Percentiles rank a stretch among this genome's conserved stretches.
phyloP scores from a whole-genome alignment of 2,113 vertebrate species.

The Conger conger region DNA sequence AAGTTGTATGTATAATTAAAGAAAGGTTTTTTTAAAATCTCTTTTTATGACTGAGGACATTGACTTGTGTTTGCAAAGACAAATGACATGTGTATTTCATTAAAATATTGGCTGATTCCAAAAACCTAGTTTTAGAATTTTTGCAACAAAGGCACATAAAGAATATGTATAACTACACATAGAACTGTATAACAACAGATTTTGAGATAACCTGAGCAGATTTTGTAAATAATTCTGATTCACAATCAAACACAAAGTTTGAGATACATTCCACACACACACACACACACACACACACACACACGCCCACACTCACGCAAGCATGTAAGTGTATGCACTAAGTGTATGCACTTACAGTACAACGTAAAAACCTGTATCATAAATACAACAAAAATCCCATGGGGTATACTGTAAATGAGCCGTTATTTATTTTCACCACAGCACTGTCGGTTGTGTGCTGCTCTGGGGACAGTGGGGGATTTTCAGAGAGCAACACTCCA shows the following conservation, averaged over 20 bases:
- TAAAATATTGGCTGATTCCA: neutral
- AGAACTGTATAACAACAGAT: neutral
- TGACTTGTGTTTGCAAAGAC: no score
- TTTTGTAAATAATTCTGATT: neutral
- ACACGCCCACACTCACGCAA: neutral
- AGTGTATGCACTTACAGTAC: neutral
- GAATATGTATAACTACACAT: neutral
- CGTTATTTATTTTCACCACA: neutral
- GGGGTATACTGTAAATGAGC: neutral
- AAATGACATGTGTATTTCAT: no score
- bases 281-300: neutral
- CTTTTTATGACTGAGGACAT: no score
- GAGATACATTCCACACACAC: neutral
- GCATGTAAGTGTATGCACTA: neutral
- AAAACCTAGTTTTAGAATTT: no score
- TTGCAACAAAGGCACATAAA: neutral
- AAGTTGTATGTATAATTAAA: no score
- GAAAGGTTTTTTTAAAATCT: no score
- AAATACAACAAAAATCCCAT: neutral
- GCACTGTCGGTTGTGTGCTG: neutral
- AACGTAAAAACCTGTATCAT: neutral
- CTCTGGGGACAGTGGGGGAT: neutral
- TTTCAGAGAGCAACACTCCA: neutral
- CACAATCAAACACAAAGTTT: neutral
- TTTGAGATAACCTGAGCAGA: neutral